These are phyloP conservation scores for Lepidurus arcticus DNA, from an alignment of 1,140 invertebrate genomes.

Conservation along the genomic window DNA sequence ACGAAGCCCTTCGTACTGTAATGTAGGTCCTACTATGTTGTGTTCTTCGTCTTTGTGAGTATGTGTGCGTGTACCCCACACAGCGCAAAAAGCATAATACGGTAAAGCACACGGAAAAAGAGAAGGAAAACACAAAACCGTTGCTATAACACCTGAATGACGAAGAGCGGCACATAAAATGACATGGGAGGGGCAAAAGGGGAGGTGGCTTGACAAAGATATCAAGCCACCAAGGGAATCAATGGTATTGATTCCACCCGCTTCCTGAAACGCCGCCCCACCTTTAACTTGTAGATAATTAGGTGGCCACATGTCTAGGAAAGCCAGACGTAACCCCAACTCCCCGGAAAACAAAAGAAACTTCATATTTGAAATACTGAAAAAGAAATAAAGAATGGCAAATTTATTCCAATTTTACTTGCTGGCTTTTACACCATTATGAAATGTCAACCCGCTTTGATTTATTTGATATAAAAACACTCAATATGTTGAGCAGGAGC, in stretches of 20 bases:
- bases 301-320: not conserved
- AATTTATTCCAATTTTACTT: too few species aligned
- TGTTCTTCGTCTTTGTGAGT: too few species aligned
- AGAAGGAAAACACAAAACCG: not conserved
- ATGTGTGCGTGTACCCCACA: too few species aligned
- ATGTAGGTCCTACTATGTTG: too few species aligned
- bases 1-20: too few species aligned
- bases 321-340: not conserved
- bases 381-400: too few species aligned
- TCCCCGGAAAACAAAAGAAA: not conserved
- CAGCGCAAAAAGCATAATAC: not conserved
- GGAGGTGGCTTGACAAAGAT: not conserved
- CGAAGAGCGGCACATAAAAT: not conserved
- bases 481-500: too few species aligned
- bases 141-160: constrained; percentile 19
- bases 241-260: not conserved
- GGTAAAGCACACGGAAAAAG: not conserved
- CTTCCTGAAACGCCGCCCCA: not conserved
- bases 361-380: too few species aligned
- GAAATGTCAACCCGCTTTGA: too few species aligned
- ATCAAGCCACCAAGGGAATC: not conserved
- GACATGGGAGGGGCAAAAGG: not conserved
- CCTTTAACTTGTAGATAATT: not conserved
- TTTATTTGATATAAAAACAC: too few species aligned
- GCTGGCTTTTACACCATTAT: too few species aligned